These are phyloP conservation scores for Lucilia sericata DNA, from an alignment of 1,140 invertebrate species.

Conservation along the genomic window DNA sequence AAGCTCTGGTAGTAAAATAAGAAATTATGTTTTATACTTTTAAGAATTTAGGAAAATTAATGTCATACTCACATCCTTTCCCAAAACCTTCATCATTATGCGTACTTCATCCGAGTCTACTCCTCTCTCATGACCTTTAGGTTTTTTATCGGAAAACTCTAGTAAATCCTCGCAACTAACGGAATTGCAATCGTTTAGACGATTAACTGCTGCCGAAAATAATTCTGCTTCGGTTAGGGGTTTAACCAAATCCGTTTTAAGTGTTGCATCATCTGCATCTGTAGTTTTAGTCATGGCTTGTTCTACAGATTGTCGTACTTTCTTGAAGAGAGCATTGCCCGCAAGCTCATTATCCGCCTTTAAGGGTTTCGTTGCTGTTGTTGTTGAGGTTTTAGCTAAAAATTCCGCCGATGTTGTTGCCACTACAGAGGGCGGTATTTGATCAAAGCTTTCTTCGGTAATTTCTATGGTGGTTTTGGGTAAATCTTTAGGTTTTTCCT, in stretches of 20 bases:
- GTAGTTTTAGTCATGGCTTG: conserved; percentile 54
- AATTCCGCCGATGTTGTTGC: not conserved
- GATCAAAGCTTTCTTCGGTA: not conserved
- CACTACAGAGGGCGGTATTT: not conserved
- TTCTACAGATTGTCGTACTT: conserved; percentile 65
- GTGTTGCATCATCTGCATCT: not conserved
- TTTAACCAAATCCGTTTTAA: not conserved
- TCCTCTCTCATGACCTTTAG: conserved; percentile 83
- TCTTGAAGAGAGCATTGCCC: conserved; percentile 66
- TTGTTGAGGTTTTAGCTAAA: not conserved
- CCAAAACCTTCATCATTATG: conserved; percentile 91
- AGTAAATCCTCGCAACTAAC: conserved; percentile 93
- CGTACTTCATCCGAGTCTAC: conserved; percentile 90
- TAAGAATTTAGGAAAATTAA: conserved; percentile 23
- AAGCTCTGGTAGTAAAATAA: conserved; percentile 72
- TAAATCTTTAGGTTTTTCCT: not conserved
- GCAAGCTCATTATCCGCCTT: conserved; percentile 63
- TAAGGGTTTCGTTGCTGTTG: not conserved
- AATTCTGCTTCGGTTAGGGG: conserved; percentile 59
- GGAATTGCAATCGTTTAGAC: conserved; percentile 73
- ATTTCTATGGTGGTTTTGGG: conserved; percentile 35
- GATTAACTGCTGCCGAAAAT: conserved; percentile 61
- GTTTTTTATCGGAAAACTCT: conserved; percentile 89
- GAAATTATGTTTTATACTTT: not conserved
- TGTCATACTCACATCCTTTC: conserved; percentile 76